Evolutionary conservation across 1,140 invertebrate species (phyloP), one percentile per base, ranked within the genome.

Genomic region (Caligus rogercresseyi): DNA sequence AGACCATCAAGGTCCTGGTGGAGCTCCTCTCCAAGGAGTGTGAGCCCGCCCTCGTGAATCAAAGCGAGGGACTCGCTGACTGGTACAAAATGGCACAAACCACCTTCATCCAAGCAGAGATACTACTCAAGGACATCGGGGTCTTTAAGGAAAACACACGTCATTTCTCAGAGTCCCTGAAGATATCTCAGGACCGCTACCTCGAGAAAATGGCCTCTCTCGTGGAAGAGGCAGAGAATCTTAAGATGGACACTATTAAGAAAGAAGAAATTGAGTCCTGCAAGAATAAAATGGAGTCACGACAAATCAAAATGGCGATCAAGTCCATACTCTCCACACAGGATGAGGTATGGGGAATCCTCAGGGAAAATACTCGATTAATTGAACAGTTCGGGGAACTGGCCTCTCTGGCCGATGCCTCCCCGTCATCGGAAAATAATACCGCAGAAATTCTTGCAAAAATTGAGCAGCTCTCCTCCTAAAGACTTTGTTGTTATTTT

Each of bases 1-100:
- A 86, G 73, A 86, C 83, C 0, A 81, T 81, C 7, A 79, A 81
- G 53, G 75, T 81, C 62, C 74, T 83, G 54, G 80, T 83, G 67
- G 74, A 76, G 1, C 72, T 87, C 58, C 72, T 85, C 3, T 25
- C 20, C 4, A 63, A 55, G 52, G 61, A 55, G 31, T 18, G 52
- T 26, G 19, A 63, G 19, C 61, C 61, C 1, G 51, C 52, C 14
- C 18, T 63, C 25, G 16, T 21, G 23, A 16, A 56, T 16, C 19
- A 21, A 23, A 63, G 23, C 11, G 61, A 63, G 16, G 51, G 19
- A 1, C 19, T 63, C 13, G 53, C 61, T 3, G 61, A 63, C 31
- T 63, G 61, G 61, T 63, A 56, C 25, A 63, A 63, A 19, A 55
- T 63, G 61, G 61, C 61, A 1, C 51, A 53, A 25, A 63, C 61